Conservation (phyloP, 2,888 invertebrate species). For the Nymphalis c-album region DNA sequence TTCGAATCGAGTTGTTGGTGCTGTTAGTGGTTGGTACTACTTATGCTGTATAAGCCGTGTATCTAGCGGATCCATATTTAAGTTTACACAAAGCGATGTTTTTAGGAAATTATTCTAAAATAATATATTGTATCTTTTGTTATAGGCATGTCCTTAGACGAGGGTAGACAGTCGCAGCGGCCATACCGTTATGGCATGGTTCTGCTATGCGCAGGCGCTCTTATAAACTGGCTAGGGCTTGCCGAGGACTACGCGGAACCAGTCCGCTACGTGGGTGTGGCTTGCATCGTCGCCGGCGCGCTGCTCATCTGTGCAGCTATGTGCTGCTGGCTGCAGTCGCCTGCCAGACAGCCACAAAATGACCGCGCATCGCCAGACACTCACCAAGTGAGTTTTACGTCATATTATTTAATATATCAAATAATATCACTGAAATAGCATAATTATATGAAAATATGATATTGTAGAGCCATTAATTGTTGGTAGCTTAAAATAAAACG, state of each 20-base stretch:
- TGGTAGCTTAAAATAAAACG: too few species aligned
- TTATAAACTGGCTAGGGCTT: conserved; percentile 88
- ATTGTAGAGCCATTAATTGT: too few species aligned
- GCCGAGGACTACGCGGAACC: conserved; percentile 88
- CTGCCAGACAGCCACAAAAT: conserved; percentile 70
- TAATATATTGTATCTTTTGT: conserved; percentile 40
- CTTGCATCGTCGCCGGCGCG: conserved; percentile 87
- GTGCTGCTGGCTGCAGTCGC: conserved; percentile 86
- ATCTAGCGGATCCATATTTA: too few species aligned
- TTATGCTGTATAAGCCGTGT: too few species aligned
- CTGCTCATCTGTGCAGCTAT: conserved; percentile 87
- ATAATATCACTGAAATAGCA: too few species aligned
- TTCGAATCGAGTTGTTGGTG: too few species aligned
- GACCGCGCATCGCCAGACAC: conserved; percentile 73
- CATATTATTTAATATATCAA: background rate
- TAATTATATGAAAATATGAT: too few species aligned
- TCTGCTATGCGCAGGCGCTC: conserved; percentile 85
- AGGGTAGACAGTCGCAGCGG: conserved; percentile 84
- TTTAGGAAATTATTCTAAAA: background rate
- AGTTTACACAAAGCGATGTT: too few species aligned
- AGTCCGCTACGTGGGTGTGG: conserved; percentile 86
- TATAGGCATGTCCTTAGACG: conserved; percentile 85
- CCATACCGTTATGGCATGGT: conserved; percentile 89
- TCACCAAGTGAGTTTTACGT: conserved; percentile 64
- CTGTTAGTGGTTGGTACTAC: too few species aligned